Evolutionary conservation across 2,888 invertebrate genomes (phyloP).

Genomic region (Oconnorella tubifera): DNA sequence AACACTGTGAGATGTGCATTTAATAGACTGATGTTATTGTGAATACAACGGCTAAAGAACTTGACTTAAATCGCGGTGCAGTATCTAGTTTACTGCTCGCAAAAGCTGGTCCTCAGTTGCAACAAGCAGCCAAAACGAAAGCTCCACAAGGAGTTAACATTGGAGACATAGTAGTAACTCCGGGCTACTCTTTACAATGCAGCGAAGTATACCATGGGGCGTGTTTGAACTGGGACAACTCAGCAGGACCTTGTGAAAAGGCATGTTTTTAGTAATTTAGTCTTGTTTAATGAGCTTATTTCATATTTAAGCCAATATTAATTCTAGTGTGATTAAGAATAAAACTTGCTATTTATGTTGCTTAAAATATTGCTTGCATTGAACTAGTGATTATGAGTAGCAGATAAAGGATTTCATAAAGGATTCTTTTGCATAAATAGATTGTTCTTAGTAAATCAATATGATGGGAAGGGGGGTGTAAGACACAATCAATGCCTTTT

Average conservation of each 20-base stretch:
- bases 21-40: conserved; percentile 45
- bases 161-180: conserved; percentile 39
- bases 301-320: no score
- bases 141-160: conserved; percentile 21
- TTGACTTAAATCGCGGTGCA: conserved; percentile 41
- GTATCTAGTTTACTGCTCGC: conserved; percentile 41
- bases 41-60: conserved; percentile 38
- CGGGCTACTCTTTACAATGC: conserved; percentile 38
- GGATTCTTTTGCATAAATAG: no score
- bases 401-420: no score
- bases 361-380: no score
- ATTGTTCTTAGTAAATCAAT: no score
- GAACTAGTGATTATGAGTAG: no score
- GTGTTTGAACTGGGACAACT: conserved; percentile 26
- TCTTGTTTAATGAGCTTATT: no score
- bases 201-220: conserved; percentile 39
- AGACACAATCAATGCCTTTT: no score
- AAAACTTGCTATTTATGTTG: no score
- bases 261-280: conserved; percentile 11
- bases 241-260: conserved; percentile 4
- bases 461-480: no score
- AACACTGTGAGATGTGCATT: no score
- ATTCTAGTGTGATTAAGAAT: no score
- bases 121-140: conserved; percentile 35
- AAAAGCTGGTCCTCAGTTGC: conserved; percentile 40